phyloP scores from a whole-genome alignment of 1,140 invertebrate species.

The Hypsibius dujardini region DNA sequence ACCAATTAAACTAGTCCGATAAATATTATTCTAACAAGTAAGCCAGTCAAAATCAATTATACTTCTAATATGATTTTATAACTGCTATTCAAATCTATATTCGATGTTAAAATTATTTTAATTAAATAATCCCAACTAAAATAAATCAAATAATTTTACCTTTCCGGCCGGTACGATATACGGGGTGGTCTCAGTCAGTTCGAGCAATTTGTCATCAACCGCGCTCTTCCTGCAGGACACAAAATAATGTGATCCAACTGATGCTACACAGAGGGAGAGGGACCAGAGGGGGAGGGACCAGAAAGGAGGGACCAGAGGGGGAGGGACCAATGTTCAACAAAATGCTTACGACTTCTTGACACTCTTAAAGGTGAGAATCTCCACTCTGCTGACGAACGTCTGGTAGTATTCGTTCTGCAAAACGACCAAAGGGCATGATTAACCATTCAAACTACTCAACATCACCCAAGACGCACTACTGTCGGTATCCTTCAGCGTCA shows the following conservation, averaged over 20 bases:
- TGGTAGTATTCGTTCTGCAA: background rate
- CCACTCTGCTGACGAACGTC: background rate
- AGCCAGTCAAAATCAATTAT: too few relatives aligned
- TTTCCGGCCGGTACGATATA: background rate
- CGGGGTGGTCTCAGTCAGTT: background rate
- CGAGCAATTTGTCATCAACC: background rate
- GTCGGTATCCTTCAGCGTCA: too few relatives aligned
- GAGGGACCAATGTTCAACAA: background rate
- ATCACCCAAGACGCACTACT: too few relatives aligned
- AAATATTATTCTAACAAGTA: too few relatives aligned
- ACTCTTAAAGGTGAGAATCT: background rate
- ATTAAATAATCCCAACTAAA: too few relatives aligned
- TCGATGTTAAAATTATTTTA: too few relatives aligned
- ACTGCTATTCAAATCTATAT: too few relatives aligned
- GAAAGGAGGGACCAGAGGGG: background rate
- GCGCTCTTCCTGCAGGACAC: background rate
- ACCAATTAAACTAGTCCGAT: too few relatives aligned
- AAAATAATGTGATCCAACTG: background rate
- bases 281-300: background rate
- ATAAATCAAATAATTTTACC: background rate
- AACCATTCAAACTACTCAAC: too few relatives aligned
- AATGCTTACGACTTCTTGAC: slow-evolving; percentile 4
- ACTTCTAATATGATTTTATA: too few relatives aligned
- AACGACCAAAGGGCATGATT: too few relatives aligned
- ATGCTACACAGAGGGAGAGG: background rate